Evolutionary conservation across 2,797 vertebrate species (phyloP).

Genomic region (Phrynocephalus forsythii): DNA sequence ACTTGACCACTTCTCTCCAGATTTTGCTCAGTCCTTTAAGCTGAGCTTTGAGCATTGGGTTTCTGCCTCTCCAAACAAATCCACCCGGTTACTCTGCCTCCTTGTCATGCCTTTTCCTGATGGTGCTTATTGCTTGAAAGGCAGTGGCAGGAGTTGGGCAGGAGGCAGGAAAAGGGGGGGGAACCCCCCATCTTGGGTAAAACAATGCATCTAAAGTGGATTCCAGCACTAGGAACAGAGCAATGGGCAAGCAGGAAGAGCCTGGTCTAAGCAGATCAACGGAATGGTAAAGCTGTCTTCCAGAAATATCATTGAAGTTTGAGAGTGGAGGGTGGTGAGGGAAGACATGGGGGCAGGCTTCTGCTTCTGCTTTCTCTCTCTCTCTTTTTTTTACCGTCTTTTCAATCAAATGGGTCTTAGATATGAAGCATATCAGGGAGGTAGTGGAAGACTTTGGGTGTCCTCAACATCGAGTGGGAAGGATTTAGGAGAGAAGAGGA

Average conservation of each 20-base stretch:
- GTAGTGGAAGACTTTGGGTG: constrained; percentile 39
- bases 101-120: constrained; percentile 36
- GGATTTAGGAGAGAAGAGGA: constrained; percentile 46
- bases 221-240: constrained; percentile 30
- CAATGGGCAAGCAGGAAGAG: constrained; percentile 45
- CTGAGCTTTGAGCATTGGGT: constrained; percentile 62
- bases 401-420: constrained; percentile 15
- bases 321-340: constrained; percentile 36
- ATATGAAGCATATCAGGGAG: constrained; percentile 16
- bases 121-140: constrained; percentile 67
- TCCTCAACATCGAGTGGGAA: constrained; percentile 55
- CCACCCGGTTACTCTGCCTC: constrained; percentile 66
- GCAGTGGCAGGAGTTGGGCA: constrained; percentile 15
- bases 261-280: constrained; percentile 20
- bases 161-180: background rate
- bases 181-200: background rate
- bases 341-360: background rate
- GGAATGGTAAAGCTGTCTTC: constrained; percentile 41
- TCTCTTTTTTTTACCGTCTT: background rate
- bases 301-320: constrained; percentile 51
- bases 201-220: constrained; percentile 33
- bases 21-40: constrained; percentile 51
- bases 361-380: constrained; percentile 8
- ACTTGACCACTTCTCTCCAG: constrained; percentile 32
- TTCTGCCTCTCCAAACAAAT: constrained; percentile 69